Evolutionary conservation across 92 coral and sea anemone species (phyloP).

Genomic region (Desmophyllum pertusum): DNA sequence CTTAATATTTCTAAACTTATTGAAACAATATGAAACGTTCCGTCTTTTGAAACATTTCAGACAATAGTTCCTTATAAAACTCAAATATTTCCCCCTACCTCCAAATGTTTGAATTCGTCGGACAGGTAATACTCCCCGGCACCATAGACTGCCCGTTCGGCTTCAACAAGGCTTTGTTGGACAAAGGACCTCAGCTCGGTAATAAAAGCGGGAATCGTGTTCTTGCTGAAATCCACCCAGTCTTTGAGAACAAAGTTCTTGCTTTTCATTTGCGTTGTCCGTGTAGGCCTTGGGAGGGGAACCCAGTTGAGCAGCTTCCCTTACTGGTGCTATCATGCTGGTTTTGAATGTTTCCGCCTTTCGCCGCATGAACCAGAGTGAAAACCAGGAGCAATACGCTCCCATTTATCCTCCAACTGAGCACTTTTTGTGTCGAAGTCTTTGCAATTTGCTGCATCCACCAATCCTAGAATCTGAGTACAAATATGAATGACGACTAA

Average conservation of each 20-base stretch:
- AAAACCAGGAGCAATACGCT: constrained; percentile 67
- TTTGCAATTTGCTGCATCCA: constrained; percentile 28
- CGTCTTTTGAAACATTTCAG: no score
- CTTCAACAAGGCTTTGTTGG: constrained; percentile 54
- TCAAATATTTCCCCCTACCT: no score
- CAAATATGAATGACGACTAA: no score
- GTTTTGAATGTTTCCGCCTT: constrained; percentile 44
- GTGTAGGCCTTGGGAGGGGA: no score
- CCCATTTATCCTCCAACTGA: constrained; percentile 51
- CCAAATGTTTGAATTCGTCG: constrained; percentile 42
- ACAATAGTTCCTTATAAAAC: no score
- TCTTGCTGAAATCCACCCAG: constrained; percentile 65
- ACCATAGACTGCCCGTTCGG: constrained; percentile 56
- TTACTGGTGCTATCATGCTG: constrained; percentile 59
- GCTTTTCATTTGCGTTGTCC: constrained; percentile 55
- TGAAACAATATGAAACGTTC: no score
- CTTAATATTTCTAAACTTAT: no score
- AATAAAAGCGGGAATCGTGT: constrained; percentile 49
- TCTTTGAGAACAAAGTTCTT: constrained; percentile 57
- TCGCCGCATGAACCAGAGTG: constrained; percentile 51
- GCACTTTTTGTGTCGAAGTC: constrained; percentile 35
- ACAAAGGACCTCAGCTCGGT: constrained; percentile 39
- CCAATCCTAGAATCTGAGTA: constrained; percentile 57
- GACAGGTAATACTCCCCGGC: constrained; percentile 55
- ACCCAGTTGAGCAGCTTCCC: constrained; percentile 62